These are phyloP conservation scores for Larimichthys polyactis DNA, from an alignment of 2,113 vertebrate genomes.

Conservation along the genomic window DNA sequence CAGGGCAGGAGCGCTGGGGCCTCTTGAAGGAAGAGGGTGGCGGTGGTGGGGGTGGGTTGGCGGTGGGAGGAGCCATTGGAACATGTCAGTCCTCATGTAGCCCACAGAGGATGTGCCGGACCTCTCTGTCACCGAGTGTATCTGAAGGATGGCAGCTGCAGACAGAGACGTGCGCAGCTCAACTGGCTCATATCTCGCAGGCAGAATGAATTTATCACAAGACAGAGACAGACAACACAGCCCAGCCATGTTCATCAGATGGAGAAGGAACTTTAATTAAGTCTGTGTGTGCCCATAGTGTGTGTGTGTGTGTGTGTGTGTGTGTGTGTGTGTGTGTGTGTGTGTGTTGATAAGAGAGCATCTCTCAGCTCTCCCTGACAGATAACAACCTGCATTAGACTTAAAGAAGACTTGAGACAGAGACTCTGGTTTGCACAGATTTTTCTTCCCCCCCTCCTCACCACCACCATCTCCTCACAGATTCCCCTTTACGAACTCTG, in stretches of 20 bases:
- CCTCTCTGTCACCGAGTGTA: conserved; percentile 69
- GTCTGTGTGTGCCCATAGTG: conserved; percentile 40
- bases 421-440: conserved; percentile 47
- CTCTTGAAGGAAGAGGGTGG: conserved; percentile 39
- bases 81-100: conserved; percentile 66
- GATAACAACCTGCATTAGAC: conserved; percentile 64
- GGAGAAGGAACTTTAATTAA: conserved; percentile 75
- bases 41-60: neutral
- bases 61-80: conserved; percentile 57
- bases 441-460: no score
- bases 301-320: conserved; percentile 13
- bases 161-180: conserved; percentile 55
- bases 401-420: conserved; percentile 68
- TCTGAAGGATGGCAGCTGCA: conserved; percentile 73
- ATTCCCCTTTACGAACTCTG: conserved; percentile 51
- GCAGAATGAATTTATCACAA: conserved; percentile 70
- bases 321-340: conserved; percentile 10
- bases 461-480: conserved; percentile 29
- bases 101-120: conserved; percentile 60
- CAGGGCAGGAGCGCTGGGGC: conserved; percentile 68
- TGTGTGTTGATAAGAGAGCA: conserved; percentile 35
- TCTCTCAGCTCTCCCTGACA: conserved; percentile 53
- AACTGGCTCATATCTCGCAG: conserved; percentile 64
- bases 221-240: conserved; percentile 59
- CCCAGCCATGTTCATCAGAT: conserved; percentile 64